Base-by-base conservation (phyloP, 2,888 invertebrate species). In the Falcaria lacertinaria region DNA sequence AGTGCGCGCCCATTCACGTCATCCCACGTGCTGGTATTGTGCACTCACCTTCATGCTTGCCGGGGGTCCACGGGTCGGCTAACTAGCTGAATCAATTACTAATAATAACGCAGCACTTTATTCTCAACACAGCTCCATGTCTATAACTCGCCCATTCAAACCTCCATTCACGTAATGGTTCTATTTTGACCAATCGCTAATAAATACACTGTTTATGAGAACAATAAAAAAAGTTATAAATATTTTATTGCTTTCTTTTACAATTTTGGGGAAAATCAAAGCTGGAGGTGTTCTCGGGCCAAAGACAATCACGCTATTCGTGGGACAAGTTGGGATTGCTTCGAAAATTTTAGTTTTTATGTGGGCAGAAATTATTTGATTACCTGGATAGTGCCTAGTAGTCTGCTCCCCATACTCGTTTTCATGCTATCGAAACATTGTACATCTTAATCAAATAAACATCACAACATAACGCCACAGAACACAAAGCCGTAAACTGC, bases 1-100 rank as follows among this genome's bases (percentile, higher is more conserved):
- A 63, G 52, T 57, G 63, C 48, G 51, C 50, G 53, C 50, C 55
- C 56, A 60, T 63, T 61, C 66, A 57, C 56, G 49, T 56, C 56
- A 56, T 47, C 69, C 68, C 68, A 69, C 68, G 64, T 67, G 61
- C 65, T 68, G 37, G 42, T 35, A 34, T 41, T 35, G 34, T 33
- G 37, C 42, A 17, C 33, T 19, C 28, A 38, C 22, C 40, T 37
- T 41, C 57, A 52, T 54, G 52, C 48, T 50, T 57, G 55, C 28
- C 28, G 28, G 28, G 28, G 28, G 28, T 28, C 28, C 28, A 11
- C 28, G 50, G 61, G 56, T 53, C 64, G 48, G 54, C 44, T 56
- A 57, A 59, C 58, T 54, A 64, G 45, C 47, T 53, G 50, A 57
- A 57, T 62, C 58, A 60, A 61, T 60, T 59, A 43, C 53, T 57